Evolutionary conservation across 2,113 vertebrate genomes (phyloP).

Genomic region (Perca flavescens): DNA sequence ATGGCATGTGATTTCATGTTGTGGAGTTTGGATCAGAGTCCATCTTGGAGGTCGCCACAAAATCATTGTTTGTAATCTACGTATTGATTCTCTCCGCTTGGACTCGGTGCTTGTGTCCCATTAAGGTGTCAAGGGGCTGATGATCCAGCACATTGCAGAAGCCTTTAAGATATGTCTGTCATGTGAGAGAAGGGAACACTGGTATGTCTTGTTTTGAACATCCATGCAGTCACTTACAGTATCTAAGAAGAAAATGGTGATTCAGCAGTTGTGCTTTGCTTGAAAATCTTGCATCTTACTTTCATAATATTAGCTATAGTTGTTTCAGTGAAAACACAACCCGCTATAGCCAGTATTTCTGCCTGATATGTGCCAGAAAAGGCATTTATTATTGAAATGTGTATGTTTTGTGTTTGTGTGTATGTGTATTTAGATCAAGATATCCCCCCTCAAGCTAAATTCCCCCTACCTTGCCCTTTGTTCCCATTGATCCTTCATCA

Average conservation of each 20-base stretch:
- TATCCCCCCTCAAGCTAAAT: conserved; percentile 12
- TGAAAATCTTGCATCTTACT: background rate
- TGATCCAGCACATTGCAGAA: background rate
- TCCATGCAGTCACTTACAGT: background rate
- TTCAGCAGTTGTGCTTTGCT: background rate
- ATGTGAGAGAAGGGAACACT: background rate
- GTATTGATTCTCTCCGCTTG: conserved; percentile 27
- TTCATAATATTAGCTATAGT: background rate
- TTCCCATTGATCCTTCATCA: conserved; percentile 33
- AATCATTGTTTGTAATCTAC: background rate
- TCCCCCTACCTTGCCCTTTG: conserved; percentile 24
- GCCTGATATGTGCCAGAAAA: background rate
- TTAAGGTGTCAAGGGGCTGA: background rate
- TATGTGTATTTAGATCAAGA: background rate
- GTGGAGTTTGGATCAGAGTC: background rate
- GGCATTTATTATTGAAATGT: background rate
- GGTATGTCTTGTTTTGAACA: background rate
- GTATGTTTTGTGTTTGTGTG: background rate
- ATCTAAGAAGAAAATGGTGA: background rate
- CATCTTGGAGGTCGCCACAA: background rate
- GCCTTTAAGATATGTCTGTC: background rate
- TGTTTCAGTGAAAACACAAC: background rate
- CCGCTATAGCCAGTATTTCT: background rate
- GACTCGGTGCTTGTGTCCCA: background rate
- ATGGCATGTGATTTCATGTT: background rate